Conservation (phyloP, 1,140 invertebrate species). For the Aphis craccivora region DNA sequence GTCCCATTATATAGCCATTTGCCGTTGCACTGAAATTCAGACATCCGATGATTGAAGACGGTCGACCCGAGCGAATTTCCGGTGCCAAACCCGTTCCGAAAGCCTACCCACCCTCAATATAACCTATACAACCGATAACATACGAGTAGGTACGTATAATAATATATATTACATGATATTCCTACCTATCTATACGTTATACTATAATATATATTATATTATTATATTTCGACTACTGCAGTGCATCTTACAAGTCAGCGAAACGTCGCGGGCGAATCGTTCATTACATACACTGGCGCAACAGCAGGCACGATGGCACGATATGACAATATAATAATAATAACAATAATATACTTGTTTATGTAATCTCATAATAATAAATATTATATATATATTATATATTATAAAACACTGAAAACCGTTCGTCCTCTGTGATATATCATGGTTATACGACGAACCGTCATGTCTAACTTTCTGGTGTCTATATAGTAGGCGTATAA, state of each 20-base stretch:
- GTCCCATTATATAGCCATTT: not conserved
- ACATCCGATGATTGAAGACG: slow-evolving; percentile 46
- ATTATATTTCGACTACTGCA: not conserved
- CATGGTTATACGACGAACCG: no score
- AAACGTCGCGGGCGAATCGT: not conserved
- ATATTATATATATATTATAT: not conserved
- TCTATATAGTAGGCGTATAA: no score
- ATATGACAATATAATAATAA: not conserved
- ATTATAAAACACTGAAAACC: no score
- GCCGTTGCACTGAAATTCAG: not conserved
- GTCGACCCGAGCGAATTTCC: slow-evolving; percentile 21
- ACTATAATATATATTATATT: not conserved
- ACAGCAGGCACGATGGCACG: not conserved
- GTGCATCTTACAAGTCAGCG: not conserved
- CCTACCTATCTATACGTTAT: not conserved
- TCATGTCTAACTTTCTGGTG: no score
- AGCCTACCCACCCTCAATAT: not conserved
- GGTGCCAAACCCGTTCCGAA: slow-evolving; percentile 38
- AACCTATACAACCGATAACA: not conserved
- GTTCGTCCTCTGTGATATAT: no score
- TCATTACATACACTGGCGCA: not conserved
- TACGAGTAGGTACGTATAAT: not conserved
- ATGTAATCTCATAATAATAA: not conserved
- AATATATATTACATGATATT: not conserved
- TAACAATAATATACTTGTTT: not conserved